Evolutionary conservation across 1,140 invertebrate genomes (phyloP).

Genomic region (Brachionus rubens): DNA sequence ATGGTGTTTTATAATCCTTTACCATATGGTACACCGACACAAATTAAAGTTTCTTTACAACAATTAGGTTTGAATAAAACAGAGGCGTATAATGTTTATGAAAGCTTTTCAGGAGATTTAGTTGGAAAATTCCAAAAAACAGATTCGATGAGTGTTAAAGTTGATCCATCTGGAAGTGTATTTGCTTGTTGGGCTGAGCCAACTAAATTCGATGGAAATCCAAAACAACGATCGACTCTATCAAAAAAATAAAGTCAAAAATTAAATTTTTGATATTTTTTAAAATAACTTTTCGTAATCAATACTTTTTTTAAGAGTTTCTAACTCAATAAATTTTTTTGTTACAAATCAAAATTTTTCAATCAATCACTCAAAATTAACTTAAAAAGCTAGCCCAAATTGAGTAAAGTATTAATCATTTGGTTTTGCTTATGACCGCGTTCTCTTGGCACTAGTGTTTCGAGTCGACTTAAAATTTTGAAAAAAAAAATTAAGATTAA

Average conservation of each 20-base stretch:
- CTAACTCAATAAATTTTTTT: too few species aligned
- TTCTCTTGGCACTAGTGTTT: too few species aligned
- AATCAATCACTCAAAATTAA: too few species aligned
- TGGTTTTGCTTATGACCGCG: too few species aligned
- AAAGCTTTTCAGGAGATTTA: conserved; percentile 18
- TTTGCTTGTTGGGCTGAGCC: conserved; percentile 42
- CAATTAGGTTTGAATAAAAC: conserved; percentile 7
- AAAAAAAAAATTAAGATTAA: too few species aligned
- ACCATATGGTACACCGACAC: conserved; percentile 37
- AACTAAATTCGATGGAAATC: background rate
- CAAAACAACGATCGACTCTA: background rate
- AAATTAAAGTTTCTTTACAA: background rate
- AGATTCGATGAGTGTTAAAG: background rate
- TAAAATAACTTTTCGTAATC: too few species aligned
- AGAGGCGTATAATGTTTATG: conserved; percentile 18
- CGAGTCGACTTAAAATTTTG: too few species aligned
- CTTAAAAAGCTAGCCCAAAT: too few species aligned
- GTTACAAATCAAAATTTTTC: too few species aligned
- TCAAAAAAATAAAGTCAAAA: background rate
- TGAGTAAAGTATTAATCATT: too few species aligned
- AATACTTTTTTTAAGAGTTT: too few species aligned
- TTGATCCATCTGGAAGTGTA: conserved; percentile 41
- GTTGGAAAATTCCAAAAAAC: conserved; percentile 11
- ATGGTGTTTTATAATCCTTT: conserved; percentile 29
- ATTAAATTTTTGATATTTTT: too few species aligned